phyloP scores from a whole-genome alignment of 2,113 vertebrate species.

The Archilochus colubris region DNA sequence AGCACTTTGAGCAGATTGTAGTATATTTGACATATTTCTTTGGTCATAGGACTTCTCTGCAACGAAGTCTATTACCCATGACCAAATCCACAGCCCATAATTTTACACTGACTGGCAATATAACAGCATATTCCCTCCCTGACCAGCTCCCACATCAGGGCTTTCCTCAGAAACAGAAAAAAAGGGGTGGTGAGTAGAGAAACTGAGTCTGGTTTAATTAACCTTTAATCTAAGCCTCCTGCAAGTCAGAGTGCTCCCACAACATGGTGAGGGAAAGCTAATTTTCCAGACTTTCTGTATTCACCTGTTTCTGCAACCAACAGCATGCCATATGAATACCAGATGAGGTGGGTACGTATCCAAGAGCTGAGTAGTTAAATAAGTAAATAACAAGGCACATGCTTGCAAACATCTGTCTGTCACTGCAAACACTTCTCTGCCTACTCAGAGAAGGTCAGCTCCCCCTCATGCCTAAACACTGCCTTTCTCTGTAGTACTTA shows the following conservation, averaged over 20 bases:
- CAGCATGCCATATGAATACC: not conserved
- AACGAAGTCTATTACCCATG: not conserved
- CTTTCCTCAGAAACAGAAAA: not conserved
- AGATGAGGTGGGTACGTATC: not conserved
- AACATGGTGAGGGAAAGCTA: not conserved
- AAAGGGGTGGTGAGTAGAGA: not conserved
- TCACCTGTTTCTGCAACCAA: not conserved
- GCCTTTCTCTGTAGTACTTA: not conserved
- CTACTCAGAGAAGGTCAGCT: not conserved
- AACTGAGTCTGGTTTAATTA: not conserved
- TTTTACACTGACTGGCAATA: not conserved
- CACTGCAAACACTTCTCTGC: not conserved
- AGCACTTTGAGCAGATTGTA: not conserved
- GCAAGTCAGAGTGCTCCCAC: not conserved
- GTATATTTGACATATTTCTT: not conserved
- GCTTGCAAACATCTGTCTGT: not conserved
- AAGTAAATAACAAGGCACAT: not conserved
- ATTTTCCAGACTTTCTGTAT: not conserved
- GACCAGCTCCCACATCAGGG: not conserved
- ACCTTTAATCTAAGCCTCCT: not conserved
- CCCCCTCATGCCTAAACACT: not conserved
- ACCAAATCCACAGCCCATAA: not conserved
- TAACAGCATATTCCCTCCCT: not conserved
- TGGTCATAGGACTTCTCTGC: not conserved
- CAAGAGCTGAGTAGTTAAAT: not conserved